phyloP scores from a whole-genome alignment of 1,140 invertebrate genomes.

The Radopholus similis region DNA sequence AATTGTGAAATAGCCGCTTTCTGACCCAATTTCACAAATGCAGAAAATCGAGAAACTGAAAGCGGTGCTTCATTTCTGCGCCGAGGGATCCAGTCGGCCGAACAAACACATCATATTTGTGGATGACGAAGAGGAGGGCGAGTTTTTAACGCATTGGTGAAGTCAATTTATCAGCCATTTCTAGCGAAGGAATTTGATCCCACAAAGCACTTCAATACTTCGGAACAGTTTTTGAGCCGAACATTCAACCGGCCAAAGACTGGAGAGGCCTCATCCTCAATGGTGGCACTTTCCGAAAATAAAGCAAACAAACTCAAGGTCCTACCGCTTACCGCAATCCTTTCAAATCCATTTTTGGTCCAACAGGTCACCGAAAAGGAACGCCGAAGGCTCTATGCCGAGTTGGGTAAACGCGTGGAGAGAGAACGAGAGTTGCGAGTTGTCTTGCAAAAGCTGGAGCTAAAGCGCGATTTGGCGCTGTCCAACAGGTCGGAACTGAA shows the following conservation, averaged over 20 bases:
- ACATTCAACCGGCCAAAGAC: conserved; percentile 71
- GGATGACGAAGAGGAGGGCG: conserved; percentile 68
- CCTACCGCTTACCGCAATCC: neutral
- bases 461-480: conserved; percentile 71
- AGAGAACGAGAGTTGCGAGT: conserved; percentile 76
- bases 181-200: conserved; percentile 69
- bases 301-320: neutral
- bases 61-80: conserved; percentile 69
- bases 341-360: neutral
- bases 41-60: conserved; percentile 80
- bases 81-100: conserved; percentile 67
- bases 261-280: conserved; percentile 45
- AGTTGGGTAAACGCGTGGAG: conserved; percentile 75
- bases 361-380: conserved; percentile 66
- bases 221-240: conserved; percentile 69
- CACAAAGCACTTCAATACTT: conserved; percentile 72
- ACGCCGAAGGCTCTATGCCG: conserved; percentile 71
- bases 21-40: conserved; percentile 5
- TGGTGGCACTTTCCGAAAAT: neutral
- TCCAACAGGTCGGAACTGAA: conserved; percentile 61
- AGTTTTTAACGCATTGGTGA: neutral
- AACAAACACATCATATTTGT: conserved; percentile 81
- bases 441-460: conserved; percentile 77
- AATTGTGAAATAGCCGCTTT: conserved; percentile 12
- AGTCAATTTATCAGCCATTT: conserved; percentile 15